Base-by-base conservation (phyloP, 2,888 invertebrate genomes). In the Habroteleia sp. region DNA sequence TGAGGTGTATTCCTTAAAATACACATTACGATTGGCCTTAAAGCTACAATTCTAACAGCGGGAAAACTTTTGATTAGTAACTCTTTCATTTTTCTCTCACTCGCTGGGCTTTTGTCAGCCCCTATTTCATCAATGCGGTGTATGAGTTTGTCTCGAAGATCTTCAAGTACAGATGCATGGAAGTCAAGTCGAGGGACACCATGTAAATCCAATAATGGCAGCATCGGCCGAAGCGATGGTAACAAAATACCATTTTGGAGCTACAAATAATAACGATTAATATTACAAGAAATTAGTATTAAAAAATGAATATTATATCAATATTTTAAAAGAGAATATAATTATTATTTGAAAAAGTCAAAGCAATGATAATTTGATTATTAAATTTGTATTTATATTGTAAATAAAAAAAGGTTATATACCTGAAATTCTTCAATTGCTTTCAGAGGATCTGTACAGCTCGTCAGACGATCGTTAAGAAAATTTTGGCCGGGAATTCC, bases 351-450 rank as follows among this genome's bases (percentile, higher is more conserved):
- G n/a, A n/a, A n/a, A n/a, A n/a, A n/a, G n/a, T n/a, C n/a, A n/a
- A n/a, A n/a, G n/a, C n/a, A n/a, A n/a, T n/a, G n/a, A n/a, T n/a
- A n/a, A n/a, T n/a, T n/a, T n/a, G n/a, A n/a, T n/a, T n/a, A n/a
- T n/a, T n/a, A n/a, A n/a, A n/a, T n/a, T n/a, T n/a, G n/a, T n/a
- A n/a, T n/a, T n/a, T n/a, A n/a, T n/a, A n/a, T n/a, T n/a, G n/a
- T n/a, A n/a, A n/a, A n/a, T n/a, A n/a, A n/a, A n/a, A n/a, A n/a
- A n/a, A n/a, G n/a, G n/a, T n/a, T n/a, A n/a, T 14, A 16, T 72
- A 93, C 93, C 90, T 98, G 97, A 91, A 99, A 99, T 89, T 98
- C 97, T 91, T 98, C 97, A 77, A 99, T 99, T n/a, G 98, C 98
- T 90, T 97, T 97, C 29, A 98, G 88, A 6, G 98, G 98, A 90